phyloP scores from a whole-genome alignment of 2,888 invertebrate species.

The Drosophila subsilvestris region DNA sequence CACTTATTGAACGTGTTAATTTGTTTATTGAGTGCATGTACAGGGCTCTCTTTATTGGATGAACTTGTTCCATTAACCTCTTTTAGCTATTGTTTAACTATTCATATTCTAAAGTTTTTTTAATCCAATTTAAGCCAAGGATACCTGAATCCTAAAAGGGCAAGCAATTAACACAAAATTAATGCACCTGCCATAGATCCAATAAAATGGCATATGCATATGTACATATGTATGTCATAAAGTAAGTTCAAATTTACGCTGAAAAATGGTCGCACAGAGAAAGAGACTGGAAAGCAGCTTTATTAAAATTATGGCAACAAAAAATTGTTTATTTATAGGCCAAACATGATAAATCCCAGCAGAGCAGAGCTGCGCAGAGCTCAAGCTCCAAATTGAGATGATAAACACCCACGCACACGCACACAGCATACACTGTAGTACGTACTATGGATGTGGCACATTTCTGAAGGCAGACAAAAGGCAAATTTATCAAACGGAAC shows the following conservation, averaged over 20 bases:
- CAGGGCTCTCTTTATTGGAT: background rate
- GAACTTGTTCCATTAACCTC: too few relatives aligned
- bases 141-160: background rate
- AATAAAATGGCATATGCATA: conserved; percentile 20
- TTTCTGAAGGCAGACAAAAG: conserved; percentile 60
- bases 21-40: background rate
- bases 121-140: too few relatives aligned
- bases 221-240: conserved; percentile 4
- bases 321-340: conserved; percentile 49
- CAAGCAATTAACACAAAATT: conserved; percentile 26
- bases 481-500: conserved; percentile 58
- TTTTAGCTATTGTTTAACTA: too few relatives aligned
- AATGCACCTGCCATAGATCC: conserved; percentile 27
- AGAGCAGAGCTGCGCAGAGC: conserved; percentile 25
- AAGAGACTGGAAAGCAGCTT: conserved; percentile 26
- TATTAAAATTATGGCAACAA: conserved; percentile 47
- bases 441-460: conserved; percentile 10
- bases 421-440: background rate
- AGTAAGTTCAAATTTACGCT: background rate
- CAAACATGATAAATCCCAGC: conserved; percentile 52
- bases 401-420: conserved; percentile 17
- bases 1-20: background rate
- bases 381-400: conserved; percentile 55
- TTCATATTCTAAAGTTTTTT: too few relatives aligned
- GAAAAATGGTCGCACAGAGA: background rate